Evolutionary conservation across 92 coral and sea anemone genomes (phyloP).

Genomic region (Umimayanthus chanpuru): DNA sequence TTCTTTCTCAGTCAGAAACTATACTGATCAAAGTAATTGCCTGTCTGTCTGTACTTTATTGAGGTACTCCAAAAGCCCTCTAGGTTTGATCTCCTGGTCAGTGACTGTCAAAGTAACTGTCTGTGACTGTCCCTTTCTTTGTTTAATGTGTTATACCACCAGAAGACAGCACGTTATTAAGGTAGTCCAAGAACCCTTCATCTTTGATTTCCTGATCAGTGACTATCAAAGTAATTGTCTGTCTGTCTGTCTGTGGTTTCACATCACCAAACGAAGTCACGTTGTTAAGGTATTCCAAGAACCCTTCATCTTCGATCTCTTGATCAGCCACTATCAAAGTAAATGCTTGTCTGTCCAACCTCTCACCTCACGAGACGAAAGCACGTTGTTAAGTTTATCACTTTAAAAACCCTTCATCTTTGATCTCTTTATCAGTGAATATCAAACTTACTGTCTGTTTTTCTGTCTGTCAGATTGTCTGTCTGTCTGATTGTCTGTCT

Average conservation of each 20-base stretch:
- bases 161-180: too few relatives aligned
- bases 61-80: conserved; percentile 58
- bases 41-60: conserved; percentile 65
- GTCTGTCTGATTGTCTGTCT: neutral
- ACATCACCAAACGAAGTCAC: conserved; percentile 54
- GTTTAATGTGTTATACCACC: too few relatives aligned
- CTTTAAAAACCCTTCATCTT: conserved; percentile 88
- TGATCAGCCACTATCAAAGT: conserved; percentile 88
- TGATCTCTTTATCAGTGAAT: conserved; percentile 91
- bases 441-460: conserved; percentile 83
- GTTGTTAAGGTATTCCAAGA: conserved; percentile 72
- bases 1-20: too few relatives aligned
- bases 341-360: conserved; percentile 24
- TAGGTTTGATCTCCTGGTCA: conserved; percentile 90
- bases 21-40: too few relatives aligned
- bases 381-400: conserved; percentile 71
- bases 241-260: too few relatives aligned
- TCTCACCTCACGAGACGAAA: conserved; percentile 70
- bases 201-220: too few relatives aligned
- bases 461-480: too few relatives aligned
- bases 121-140: too few relatives aligned
- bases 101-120: conserved; percentile 76
- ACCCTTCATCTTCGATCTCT: conserved; percentile 89
- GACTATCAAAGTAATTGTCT: too few relatives aligned
- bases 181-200: too few relatives aligned